Evolutionary conservation across 2,113 vertebrate genomes (phyloP).

Genomic region (Sialia sialis): DNA sequence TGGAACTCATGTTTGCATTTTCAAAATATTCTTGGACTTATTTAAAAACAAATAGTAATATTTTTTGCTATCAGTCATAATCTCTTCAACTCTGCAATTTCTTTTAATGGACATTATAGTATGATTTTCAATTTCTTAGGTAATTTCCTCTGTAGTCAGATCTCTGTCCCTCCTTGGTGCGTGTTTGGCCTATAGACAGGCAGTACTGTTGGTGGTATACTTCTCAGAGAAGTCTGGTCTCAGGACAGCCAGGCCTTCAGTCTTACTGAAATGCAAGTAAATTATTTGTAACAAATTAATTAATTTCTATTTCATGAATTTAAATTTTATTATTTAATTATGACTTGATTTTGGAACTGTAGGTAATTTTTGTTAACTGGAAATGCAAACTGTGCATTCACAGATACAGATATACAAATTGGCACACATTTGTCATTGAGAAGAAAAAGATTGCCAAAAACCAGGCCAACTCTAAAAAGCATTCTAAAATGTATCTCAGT

Average conservation of each 20-base stretch:
- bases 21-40: background rate
- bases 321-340: background rate
- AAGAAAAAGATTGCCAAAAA: background rate
- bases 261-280: background rate
- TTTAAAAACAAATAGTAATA: background rate
- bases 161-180: background rate
- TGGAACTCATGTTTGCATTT: background rate
- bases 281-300: background rate
- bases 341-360: background rate
- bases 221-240: background rate
- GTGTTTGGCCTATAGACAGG: background rate
- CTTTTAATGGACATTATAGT: background rate
- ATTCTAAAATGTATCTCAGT: background rate
- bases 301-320: background rate
- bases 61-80: background rate
- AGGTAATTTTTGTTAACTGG: background rate
- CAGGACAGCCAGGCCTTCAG: background rate
- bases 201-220: background rate
- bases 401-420: background rate
- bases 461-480: background rate
- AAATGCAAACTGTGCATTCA: accelerated
- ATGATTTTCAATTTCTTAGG: background rate
- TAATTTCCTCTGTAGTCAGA: background rate
- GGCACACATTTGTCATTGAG: background rate
- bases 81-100: background rate